A percentile compares a stretch with the other conserved stretches of the same genome.
phyloP scores from a whole-genome alignment of 2,113 vertebrate genomes.

The Austrofundulus limnaeus region DNA sequence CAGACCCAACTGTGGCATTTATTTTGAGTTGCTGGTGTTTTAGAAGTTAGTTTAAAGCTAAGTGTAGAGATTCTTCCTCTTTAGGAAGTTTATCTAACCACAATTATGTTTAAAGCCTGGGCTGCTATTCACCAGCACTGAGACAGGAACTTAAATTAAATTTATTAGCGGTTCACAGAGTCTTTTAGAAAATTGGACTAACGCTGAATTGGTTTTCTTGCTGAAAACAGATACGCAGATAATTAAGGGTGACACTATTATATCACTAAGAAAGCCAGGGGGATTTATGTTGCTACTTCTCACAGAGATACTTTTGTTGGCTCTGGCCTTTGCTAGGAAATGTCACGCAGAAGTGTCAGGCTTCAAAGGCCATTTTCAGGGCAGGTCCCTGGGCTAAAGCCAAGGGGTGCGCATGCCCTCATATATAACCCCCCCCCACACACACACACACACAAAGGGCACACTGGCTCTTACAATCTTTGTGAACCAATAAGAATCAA shows the following conservation, averaged over 20 bases:
- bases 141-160: conserved; percentile 28
- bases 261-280: conserved; percentile 20
- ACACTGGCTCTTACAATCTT: not conserved
- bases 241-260: conserved; percentile 17
- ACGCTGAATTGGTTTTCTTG: conserved; percentile 6
- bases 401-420: not conserved
- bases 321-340: conserved; percentile 71
- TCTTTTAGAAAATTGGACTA: conserved; percentile 11
- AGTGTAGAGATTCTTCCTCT: conserved; percentile 30
- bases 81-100: conserved; percentile 43
- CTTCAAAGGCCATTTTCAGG: conserved; percentile 48
- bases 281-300: conserved; percentile 36
- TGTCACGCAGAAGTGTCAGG: conserved; percentile 63
- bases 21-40: conserved; percentile 38
- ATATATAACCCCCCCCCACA: not conserved
- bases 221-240: conserved; percentile 10
- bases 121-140: conserved; percentile 15
- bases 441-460: not conserved
- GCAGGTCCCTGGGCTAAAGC: conserved; percentile 32
- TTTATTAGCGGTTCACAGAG: conserved; percentile 8
- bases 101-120: conserved; percentile 24
- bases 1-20: conserved; percentile 50
- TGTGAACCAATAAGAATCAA: no score
- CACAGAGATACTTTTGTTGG: conserved; percentile 63
- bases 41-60: conserved; percentile 36